These are phyloP conservation scores for Euplagia quadripunctaria DNA, from an alignment of 2,888 invertebrate species.

Conservation along the genomic window DNA sequence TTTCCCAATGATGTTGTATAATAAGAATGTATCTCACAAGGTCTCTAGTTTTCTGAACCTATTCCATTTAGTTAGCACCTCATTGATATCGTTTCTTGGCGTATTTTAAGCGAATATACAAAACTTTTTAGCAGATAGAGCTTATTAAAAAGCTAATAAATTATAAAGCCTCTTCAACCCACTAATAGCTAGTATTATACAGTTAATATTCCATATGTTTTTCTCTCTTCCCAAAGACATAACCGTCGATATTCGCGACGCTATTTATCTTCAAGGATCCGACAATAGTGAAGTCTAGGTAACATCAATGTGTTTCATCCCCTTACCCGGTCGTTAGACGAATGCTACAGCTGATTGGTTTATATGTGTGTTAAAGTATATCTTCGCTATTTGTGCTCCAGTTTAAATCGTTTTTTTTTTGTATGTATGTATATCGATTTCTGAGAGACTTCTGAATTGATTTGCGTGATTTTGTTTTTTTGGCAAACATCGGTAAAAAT, in stretches of 20 bases:
- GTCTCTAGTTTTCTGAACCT: too few relatives aligned
- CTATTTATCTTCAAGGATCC: slow-evolving; percentile 1
- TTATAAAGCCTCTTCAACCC: too few relatives aligned
- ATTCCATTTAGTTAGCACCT: too few relatives aligned
- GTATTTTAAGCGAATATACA: too few relatives aligned
- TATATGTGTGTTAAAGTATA: not conserved
- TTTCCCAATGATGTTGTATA: too few relatives aligned
- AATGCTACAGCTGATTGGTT: slow-evolving; percentile 11
- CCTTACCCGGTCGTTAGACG: slow-evolving; percentile 15
- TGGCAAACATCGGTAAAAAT: too few relatives aligned
- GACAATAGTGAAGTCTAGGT: not conserved
- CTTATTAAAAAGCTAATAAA: too few relatives aligned
- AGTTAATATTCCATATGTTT: not conserved
- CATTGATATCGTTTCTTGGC: too few relatives aligned
- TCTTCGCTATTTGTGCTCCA: not conserved
- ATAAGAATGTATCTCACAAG: too few relatives aligned
- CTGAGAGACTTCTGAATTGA: not conserved
- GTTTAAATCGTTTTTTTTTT: not conserved
- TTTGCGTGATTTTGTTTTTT: too few relatives aligned
- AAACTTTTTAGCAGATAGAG: too few relatives aligned
- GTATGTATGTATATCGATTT: not conserved
- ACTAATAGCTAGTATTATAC: not conserved
- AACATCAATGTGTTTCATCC: slow-evolving; percentile 23
- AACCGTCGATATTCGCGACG: not conserved
- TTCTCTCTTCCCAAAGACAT: not conserved